Conservation (phyloP, 2,797 vertebrate species). For the Acanthopagrus latus region DNA sequence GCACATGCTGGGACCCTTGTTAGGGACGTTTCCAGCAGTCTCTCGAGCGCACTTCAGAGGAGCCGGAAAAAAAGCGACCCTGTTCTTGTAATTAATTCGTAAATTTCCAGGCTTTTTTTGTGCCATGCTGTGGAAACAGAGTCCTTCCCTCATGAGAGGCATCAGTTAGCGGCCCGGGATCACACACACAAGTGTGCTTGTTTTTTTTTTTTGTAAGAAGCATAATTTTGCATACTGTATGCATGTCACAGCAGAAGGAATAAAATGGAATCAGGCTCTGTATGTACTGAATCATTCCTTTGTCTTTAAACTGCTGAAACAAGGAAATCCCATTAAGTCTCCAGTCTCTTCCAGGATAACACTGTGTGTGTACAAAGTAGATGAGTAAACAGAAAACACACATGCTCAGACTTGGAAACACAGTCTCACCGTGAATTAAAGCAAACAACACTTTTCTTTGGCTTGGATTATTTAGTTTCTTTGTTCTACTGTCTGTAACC, state of each 20-base stretch:
- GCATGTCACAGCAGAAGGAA: conserved; percentile 53
- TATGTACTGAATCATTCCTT: conserved; percentile 60
- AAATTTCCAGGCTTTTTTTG: conserved; percentile 63
- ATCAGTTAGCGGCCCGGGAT: conserved; percentile 34
- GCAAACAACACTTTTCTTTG: conserved; percentile 21
- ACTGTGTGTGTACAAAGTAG: conserved; percentile 51
- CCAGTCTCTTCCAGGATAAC: conserved; percentile 54
- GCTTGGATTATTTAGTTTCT: background rate
- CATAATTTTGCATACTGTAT: conserved; percentile 45
- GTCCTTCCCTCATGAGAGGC: conserved; percentile 48
- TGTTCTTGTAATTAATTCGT: conserved; percentile 74
- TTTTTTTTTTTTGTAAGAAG: conserved; percentile 37
- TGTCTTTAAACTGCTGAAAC: conserved; percentile 69
- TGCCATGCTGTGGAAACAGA: conserved; percentile 43
- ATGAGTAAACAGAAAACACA: conserved; percentile 52
- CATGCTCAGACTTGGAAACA: conserved; percentile 26
- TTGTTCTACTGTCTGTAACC: background rate
- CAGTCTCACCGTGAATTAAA: conserved; percentile 26
- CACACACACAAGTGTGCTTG: conserved; percentile 38
- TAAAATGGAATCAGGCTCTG: conserved; percentile 58
- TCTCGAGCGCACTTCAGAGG: conserved; percentile 67
- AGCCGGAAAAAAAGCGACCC: conserved; percentile 51
- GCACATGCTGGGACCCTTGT: conserved; percentile 58
- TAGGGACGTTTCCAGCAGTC: conserved; percentile 50
- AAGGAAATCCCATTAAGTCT: conserved; percentile 71